Evolutionary conservation across 1,140 invertebrate genomes (phyloP).

Genomic region (Ephestia elutella): DNA sequence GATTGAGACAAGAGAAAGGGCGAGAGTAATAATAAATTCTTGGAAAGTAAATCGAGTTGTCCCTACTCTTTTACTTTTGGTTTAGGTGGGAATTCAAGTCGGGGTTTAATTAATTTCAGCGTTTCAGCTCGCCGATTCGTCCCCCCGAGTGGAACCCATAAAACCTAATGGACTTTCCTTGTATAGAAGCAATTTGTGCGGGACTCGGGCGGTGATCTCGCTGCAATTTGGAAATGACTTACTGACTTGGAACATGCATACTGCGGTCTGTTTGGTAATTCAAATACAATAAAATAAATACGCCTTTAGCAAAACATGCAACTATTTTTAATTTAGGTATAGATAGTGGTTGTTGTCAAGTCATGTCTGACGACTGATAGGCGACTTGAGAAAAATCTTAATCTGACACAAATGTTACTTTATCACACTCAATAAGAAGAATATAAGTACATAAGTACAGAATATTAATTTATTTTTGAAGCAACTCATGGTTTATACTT

Average conservation of each 20-base stretch:
- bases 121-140: constrained; percentile 49
- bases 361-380: too few relatives aligned
- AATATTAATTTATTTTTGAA: too few relatives aligned
- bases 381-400: too few relatives aligned
- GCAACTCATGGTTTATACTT: too few relatives aligned
- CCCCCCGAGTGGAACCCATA: constrained; percentile 53
- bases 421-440: too few relatives aligned
- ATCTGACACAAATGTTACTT: too few relatives aligned
- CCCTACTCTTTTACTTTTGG: constrained; percentile 26
- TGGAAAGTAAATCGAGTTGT: constrained; percentile 12
- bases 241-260: constrained; percentile 10
- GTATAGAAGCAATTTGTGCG: constrained; percentile 55
- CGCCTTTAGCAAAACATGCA: too few relatives aligned
- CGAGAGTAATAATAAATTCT: background rate
- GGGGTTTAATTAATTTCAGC: constrained; percentile 66
- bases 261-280: background rate
- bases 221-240: constrained; percentile 36
- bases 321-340: too few relatives aligned
- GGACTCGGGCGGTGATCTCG: constrained; percentile 48
- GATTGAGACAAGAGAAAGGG: background rate
- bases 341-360: too few relatives aligned
- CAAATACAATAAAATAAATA: too few relatives aligned
- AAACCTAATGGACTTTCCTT: constrained; percentile 71
- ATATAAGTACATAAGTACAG: too few relatives aligned
- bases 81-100: constrained; percentile 43